Conservation (phyloP, 92 coral and sea anemone species). For the Epizoanthus illoricatus region DNA sequence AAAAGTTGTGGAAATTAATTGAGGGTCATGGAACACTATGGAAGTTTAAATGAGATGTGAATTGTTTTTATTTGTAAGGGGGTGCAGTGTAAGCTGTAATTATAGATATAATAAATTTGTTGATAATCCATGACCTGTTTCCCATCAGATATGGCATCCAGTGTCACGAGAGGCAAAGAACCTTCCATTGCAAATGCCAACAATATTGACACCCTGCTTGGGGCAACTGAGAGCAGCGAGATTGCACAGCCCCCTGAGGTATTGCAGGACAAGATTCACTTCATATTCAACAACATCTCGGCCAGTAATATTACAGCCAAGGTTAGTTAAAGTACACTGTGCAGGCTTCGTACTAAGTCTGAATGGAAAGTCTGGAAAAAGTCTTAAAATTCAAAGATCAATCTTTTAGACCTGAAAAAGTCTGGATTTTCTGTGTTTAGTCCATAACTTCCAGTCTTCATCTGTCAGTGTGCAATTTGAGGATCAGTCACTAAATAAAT, state of each 20-base stretch:
- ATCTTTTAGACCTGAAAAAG: too few relatives aligned
- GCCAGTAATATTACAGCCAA: conserved; percentile 69
- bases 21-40: too few relatives aligned
- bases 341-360: too few relatives aligned
- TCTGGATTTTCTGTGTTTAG: too few relatives aligned
- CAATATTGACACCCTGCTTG: conserved; percentile 92
- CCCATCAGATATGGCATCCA: conserved; percentile 50
- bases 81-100: background rate
- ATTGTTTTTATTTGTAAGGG: background rate
- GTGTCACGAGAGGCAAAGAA: conserved; percentile 67
- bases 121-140: background rate
- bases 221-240: conserved; percentile 93
- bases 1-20: too few relatives aligned
- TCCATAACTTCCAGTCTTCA: too few relatives aligned
- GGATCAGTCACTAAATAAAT: too few relatives aligned
- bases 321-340: conserved; percentile 43
- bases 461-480: too few relatives aligned
- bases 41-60: background rate
- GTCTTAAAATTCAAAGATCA: too few relatives aligned
- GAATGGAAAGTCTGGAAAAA: too few relatives aligned
- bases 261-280: conserved; percentile 91
- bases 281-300: conserved; percentile 92
- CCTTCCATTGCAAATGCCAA: conserved; percentile 98
- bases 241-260: conserved; percentile 94
- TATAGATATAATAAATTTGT: background rate